A percentile compares a stretch with the other conserved stretches of the same genome.
Evolutionary conservation across 2,113 vertebrate genomes (phyloP).

Genomic region (Rhinopomastus cyanomelas): DNA sequence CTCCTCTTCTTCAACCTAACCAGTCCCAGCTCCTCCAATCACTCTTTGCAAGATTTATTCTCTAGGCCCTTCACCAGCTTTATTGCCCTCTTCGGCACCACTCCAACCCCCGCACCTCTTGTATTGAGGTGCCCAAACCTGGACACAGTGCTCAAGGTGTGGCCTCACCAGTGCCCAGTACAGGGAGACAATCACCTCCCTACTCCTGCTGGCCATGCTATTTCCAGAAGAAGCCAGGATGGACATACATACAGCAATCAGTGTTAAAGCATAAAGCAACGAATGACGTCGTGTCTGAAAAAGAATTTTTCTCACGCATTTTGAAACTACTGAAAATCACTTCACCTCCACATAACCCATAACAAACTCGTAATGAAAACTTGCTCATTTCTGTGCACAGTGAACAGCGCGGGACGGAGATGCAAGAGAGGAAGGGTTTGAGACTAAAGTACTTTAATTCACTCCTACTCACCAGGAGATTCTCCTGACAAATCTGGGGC

Average conservation of each 20-base stretch:
- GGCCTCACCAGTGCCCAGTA: no score
- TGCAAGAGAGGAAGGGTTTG: neutral
- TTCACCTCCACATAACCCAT: neutral
- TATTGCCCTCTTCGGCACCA: no score
- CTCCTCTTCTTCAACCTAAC: no score
- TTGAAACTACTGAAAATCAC: neutral
- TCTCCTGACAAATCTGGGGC: slow-evolving; percentile 63
- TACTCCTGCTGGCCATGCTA: no score
- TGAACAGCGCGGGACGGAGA: neutral
- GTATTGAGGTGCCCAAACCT: no score
- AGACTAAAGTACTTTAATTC: neutral
- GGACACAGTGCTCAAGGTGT: no score
- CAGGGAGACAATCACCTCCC: no score
- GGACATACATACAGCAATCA: neutral
- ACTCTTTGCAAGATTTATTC: no score
- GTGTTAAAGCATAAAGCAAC: neutral
- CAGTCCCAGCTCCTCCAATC: no score
- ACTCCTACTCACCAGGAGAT: slow-evolving; percentile 79
- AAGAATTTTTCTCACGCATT: neutral
- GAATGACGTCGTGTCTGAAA: neutral
- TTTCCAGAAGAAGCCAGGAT: no score
- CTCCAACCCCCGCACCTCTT: no score
- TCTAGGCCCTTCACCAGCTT: no score
- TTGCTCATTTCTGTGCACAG: neutral
- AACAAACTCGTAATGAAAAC: neutral